A percentile compares a stretch with the other conserved stretches of the same genome.
These are phyloP conservation scores for Macrosiphum euphorbiae DNA, from an alignment of 2,888 invertebrate species.

Conservation along the genomic window DNA sequence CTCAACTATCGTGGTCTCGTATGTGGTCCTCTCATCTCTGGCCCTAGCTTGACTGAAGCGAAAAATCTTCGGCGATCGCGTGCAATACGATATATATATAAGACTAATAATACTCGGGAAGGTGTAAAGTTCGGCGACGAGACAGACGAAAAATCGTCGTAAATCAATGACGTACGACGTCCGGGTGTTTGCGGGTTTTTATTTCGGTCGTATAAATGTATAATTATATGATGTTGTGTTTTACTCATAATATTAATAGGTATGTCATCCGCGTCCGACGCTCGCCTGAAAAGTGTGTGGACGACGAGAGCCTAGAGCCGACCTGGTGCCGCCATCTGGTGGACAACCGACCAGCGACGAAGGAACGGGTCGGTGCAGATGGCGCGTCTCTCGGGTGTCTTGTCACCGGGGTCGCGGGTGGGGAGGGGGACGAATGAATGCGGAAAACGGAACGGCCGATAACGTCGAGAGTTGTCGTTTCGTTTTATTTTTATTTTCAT, in stretches of 20 bases:
- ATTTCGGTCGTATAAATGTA: neutral
- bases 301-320: neutral
- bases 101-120: neutral
- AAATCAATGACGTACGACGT: neutral
- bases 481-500: slow-evolving; percentile 26
- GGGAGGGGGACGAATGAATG: slow-evolving; percentile 6
- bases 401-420: neutral
- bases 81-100: neutral
- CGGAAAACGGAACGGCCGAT: slow-evolving; percentile 49
- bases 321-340: slow-evolving; percentile 33
- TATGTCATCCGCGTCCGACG: neutral
- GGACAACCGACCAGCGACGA: neutral
- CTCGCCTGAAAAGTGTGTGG: neutral
- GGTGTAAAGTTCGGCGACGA: neutral
- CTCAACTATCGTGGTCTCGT: neutral
- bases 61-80: neutral
- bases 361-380: neutral
- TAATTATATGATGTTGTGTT: neutral
- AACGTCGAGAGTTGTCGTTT: slow-evolving; percentile 42
- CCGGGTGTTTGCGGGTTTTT: neutral
- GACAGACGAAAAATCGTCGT: neutral
- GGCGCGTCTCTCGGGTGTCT: neutral
- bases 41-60: neutral
- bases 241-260: neutral
- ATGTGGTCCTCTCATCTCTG: too few relatives aligned